Percentiles rank a stretch among this genome's conserved stretches.
Evolutionary conservation across 2,888 invertebrate species (phyloP).

Genomic region (Tricholauxania praeusta): DNA sequence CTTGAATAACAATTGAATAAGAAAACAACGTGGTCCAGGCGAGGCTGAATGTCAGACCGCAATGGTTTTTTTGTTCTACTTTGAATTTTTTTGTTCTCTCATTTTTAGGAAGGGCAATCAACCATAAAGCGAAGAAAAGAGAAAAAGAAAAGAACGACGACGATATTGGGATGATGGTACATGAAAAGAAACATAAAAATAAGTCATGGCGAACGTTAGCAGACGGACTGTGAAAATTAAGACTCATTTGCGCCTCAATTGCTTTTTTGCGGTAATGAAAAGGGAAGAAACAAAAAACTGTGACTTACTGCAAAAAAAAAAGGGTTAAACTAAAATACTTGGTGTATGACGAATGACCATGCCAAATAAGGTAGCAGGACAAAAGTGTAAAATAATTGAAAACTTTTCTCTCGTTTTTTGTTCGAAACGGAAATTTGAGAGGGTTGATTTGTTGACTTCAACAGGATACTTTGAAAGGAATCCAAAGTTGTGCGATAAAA

Average conservation of each 20-base stretch:
- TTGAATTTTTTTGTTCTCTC: not conserved
- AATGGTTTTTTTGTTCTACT: too few species aligned
- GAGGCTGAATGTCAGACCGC: not conserved
- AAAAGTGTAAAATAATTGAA: too few species aligned
- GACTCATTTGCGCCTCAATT: conserved; percentile 25
- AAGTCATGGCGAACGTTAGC: not conserved
- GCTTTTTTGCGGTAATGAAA: conserved; percentile 14
- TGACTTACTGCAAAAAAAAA: not conserved
- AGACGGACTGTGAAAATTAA: conserved; percentile 18
- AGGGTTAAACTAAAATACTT: too few species aligned
- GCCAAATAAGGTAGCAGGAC: too few species aligned
- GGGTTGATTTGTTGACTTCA: not conserved
- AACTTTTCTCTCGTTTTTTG: too few species aligned
- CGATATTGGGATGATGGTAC: not conserved
- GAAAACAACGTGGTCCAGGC: not conserved
- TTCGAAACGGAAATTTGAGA: not conserved
- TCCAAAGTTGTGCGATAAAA: too few species aligned
- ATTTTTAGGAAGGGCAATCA: conserved; percentile 8
- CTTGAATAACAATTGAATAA: conserved; percentile 59
- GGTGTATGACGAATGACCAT: conserved; percentile 1
- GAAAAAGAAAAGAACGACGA: not conserved
- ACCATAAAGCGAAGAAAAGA: not conserved
- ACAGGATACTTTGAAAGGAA: too few species aligned
- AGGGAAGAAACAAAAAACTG: too few species aligned
- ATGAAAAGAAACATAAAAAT: not conserved